Base-by-base conservation (phyloP, 1,140 invertebrate genomes). In the Luehdorfia chinensis region DNA sequence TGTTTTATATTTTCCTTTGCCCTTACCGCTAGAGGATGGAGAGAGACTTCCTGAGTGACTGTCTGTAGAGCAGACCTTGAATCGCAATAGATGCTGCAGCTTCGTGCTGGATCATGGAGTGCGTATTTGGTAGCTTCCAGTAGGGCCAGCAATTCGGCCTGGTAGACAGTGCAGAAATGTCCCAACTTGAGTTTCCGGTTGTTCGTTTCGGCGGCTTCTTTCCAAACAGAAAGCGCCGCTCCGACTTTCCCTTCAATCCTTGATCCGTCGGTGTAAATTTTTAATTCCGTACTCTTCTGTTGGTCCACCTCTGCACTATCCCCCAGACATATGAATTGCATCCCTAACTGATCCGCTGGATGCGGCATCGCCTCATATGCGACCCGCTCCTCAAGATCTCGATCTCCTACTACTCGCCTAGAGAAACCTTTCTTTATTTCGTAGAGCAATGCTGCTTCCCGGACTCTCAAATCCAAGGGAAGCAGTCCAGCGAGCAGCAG, bases 101-200 rank as follows among this genome's bases (percentile, higher is more conserved):
- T 27, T 0, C 1, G 9, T 11, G 11, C 36, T 0, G 1, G n/a
- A 1, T 15, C 7, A 9, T 23, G 27, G 0, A 48, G 4, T 5
- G 37, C 14, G 1, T 25, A 11, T 11, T 11, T 16, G 0, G 49
- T 37, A 0, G 53, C 59, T 36, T 30, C 19, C 0, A 14, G 7
- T 19, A 60, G 14, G 12, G 52, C 58, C 6, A 52, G 7, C 1
- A 65, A 28, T 31, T 66, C 63, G 1, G 63, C 58, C 32, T 66
- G 63, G 43, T 49, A 61, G 13, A 61, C 63, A 0, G 62, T 50
- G 47, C 62, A 65, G 34, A 31, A 51, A 1, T 41, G 4, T n/a
- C 30, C 12, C 27, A 61, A 25, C 2, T 27, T 46, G 1, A 59
- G 9, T 13, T 56, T 61, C 2, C 2, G 1, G 39, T 9, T 15